Evolutionary conservation across 2,797 vertebrate species (phyloP), one percentile per base, ranked within the genome.

Genomic region (Phrynocephalus guinanensis): DNA sequence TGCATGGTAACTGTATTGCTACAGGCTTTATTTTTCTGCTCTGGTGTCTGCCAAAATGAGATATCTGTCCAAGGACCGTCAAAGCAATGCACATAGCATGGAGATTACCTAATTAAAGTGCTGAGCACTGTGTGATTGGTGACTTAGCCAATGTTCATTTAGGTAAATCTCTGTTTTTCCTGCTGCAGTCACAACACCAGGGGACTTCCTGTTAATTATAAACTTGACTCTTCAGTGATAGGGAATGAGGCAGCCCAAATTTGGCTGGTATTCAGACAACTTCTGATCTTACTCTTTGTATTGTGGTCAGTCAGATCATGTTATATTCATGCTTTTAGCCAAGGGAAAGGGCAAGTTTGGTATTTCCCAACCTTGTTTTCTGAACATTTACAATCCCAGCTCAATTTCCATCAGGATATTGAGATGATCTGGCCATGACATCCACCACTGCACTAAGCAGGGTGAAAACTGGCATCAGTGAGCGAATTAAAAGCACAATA

Each of bases 111-210:
- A 94, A 95, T 91, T 93, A 91, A 89, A 86, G n/a, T 80, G 52
- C 91, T 94, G 93, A 94, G 93, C 0, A 7, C 91, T 91, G 7
- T 84, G 56, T 91, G 93, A 92, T 90, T 68, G 91, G 88, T 88
- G 87, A 73, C 87, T 92, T 94, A 94, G 86, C 90, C 79, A 83
- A 0, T 93, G 93, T 94, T 94, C 89, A 84, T 94, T 96, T 94
- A 94, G 91, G 92, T 92, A 94, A 95, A 91, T 63, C 91, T 89
- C 89, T 94, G 93, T 91, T 93, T 94, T 95, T 92, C 93, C 90
- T 95, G 93, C 87, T 81, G 26, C 18, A 91, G 88, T 94, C 94
- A 91, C 85, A 94, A 93, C 93, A 93, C 84, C 89, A 92, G 85
- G 92, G 92, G 76, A 16, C 91, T 95, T 96, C 94, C 95, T 94